Conservation (phyloP, 2,888 invertebrate genomes). For the Abscondita cerata region DNA sequence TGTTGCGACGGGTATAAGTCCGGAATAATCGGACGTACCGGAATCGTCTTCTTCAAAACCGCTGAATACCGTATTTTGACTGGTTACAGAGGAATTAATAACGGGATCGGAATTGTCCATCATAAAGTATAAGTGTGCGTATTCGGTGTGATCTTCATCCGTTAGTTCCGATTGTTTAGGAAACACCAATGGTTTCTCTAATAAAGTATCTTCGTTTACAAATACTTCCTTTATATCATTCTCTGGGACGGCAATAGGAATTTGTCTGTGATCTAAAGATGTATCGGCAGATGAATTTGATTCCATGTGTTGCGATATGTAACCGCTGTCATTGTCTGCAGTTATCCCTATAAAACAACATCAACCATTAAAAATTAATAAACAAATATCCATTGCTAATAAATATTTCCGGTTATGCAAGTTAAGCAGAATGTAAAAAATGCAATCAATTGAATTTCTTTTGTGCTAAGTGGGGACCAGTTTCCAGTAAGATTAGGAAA, state of each 20-base stretch:
- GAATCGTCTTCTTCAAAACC: constrained; percentile 42
- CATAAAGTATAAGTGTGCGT: constrained; percentile 37
- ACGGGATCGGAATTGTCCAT: constrained; percentile 34
- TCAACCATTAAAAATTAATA: neutral
- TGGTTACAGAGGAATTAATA: constrained; percentile 38
- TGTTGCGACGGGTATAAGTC: constrained; percentile 37
- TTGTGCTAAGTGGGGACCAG: too few relatives aligned
- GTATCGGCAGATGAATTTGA: constrained; percentile 45
- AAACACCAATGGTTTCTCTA: constrained; percentile 49
- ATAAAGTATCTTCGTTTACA: constrained; percentile 53
- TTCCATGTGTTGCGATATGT: constrained; percentile 54
- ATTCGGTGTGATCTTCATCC: constrained; percentile 30
- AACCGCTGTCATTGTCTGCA: constrained; percentile 57
- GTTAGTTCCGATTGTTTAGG: constrained; percentile 27
- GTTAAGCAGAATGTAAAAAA: neutral
- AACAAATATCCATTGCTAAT: neutral
- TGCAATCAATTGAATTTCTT: too few relatives aligned
- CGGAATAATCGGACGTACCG: constrained; percentile 35
- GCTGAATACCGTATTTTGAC: constrained; percentile 38
- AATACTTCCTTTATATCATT: constrained; percentile 43
- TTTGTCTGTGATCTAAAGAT: constrained; percentile 38
- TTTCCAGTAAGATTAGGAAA: too few relatives aligned
- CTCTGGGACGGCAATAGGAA: constrained; percentile 6
- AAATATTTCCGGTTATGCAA: neutral
- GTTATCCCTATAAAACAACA: neutral